Percentiles rank a stretch among this genome's conserved stretches.
These are phyloP conservation scores for Acridotheres tristis DNA, from an alignment of 2,797 vertebrate genomes.

Conservation along the genomic window DNA sequence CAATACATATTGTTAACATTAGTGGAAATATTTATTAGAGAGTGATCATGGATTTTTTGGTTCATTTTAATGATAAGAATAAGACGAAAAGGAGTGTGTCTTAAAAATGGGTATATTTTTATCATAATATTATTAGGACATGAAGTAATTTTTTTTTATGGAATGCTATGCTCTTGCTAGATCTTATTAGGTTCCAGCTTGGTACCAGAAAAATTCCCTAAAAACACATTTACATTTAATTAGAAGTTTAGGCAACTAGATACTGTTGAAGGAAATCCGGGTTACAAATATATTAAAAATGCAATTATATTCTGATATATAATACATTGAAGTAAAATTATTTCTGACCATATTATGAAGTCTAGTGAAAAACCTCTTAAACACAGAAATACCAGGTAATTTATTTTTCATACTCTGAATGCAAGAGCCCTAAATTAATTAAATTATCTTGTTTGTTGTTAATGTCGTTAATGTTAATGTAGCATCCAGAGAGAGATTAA, in stretches of 20 bases:
- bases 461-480: neutral
- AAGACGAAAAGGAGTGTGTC: neutral
- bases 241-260: neutral
- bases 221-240: neutral
- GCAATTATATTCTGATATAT: neutral
- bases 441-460: too few species aligned
- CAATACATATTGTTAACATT: neutral
- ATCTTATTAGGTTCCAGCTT: neutral
- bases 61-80: neutral
- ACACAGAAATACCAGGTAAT: neutral
- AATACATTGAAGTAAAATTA: neutral
- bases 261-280: neutral
- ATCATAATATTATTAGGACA: neutral
- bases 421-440: neutral
- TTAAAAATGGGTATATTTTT: neutral
- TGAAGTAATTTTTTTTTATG: neutral
- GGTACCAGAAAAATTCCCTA: neutral
- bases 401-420: neutral
- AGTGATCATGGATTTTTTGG: fast-evolving
- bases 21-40: neutral
- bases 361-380: neutral
- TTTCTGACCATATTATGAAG: neutral
- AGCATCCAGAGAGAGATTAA: neutral
- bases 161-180: neutral
- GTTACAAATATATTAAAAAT: neutral